Evolutionary conservation across 2,797 vertebrate species (phyloP).

Genomic region (Brotula barbata): DNA sequence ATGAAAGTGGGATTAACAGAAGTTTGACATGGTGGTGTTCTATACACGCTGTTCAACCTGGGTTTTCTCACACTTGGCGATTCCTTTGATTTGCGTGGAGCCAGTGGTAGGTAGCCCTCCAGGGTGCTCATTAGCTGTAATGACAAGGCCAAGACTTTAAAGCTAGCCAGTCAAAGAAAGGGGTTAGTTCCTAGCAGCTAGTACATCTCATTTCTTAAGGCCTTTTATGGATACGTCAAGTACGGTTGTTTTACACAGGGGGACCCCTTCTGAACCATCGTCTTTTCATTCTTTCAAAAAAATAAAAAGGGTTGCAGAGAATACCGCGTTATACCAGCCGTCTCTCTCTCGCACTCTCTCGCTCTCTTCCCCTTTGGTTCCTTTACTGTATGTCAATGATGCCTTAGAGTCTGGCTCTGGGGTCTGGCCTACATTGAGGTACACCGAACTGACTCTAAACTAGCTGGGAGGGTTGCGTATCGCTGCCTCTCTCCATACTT

Average conservation of each 20-base stretch:
- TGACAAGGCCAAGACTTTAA: constrained; percentile 64
- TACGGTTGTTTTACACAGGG: constrained; percentile 31
- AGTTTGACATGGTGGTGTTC: constrained; percentile 8
- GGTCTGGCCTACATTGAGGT: constrained; percentile 68
- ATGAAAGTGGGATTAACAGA: constrained; percentile 14
- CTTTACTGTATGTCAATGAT: constrained; percentile 54
- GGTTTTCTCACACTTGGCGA: constrained; percentile 53
- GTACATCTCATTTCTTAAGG: constrained; percentile 35
- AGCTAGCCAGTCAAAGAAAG: constrained; percentile 53
- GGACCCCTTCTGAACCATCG: constrained; percentile 26
- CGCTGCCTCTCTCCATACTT: constrained; percentile 38
- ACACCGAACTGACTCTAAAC: constrained; percentile 58
- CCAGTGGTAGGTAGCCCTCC: constrained; percentile 65
- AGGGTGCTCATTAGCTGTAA: constrained; percentile 74
- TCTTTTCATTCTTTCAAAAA: constrained; percentile 30
- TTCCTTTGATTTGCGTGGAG: constrained; percentile 69
- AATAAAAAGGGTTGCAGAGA: constrained; percentile 30
- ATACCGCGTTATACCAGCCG: constrained; percentile 32
- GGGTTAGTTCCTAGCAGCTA: constrained; percentile 36
- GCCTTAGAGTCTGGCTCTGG: constrained; percentile 63
- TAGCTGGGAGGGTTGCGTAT: constrained; percentile 63
- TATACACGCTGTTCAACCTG: constrained; percentile 36
- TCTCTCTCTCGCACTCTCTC: constrained; percentile 31
- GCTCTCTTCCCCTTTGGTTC: constrained; percentile 10
- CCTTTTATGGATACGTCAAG: constrained; percentile 50